Base-by-base conservation (phyloP, 2,797 vertebrate species). In the Labeo calbasu region DNA sequence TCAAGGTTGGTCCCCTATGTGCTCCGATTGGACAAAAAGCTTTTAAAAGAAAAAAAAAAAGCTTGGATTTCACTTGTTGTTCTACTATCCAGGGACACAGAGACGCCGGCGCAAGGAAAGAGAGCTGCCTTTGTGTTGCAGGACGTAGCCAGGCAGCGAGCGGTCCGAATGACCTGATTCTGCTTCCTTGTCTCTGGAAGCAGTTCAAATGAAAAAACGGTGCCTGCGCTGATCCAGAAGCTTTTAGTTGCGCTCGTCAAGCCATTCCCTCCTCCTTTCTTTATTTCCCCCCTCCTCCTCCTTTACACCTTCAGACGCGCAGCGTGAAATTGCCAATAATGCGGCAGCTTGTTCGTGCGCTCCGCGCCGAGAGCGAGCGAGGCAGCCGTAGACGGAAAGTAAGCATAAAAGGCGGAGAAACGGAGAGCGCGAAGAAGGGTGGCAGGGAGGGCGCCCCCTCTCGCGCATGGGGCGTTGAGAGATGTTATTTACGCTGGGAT, bases 91-190 rank as follows among this genome's bases (percentile, higher is more conserved):
- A 69, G 51, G 79, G 84, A 81, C 70, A 69, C 71, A 63, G 81
- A 79, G 81, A 83, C 13, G 63, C 77, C 46, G 17, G 28, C 53
- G n/a, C 73, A 12, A 73, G 15, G 15, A 82, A 75, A 94, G 89
- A 94, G 92, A 92, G 90, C 89, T 89, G 83, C 83, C 92, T 94
- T 94, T 95, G 94, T 94, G 89, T 89, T 50, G 84, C 68, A 77
- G 90, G 91, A 93, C 92, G 92, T 92, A 93, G 91, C 91, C 91
- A 90, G 90, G 85, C 90, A 89, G 91, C 85, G 76, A 92, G 88
- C 90, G 89, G 91, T 92, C 92, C 92, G 92, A 93, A 87, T 94
- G 95, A 94, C 93, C 93, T 93, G 92, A 94, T 94, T 94, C 91
- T 90, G 91, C 75, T 83, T 82, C 32, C 14, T 48, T 3, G 86